These are phyloP conservation scores for Hepsetus odoe DNA, from an alignment of 2,113 vertebrate genomes.

Conservation along the genomic window DNA sequence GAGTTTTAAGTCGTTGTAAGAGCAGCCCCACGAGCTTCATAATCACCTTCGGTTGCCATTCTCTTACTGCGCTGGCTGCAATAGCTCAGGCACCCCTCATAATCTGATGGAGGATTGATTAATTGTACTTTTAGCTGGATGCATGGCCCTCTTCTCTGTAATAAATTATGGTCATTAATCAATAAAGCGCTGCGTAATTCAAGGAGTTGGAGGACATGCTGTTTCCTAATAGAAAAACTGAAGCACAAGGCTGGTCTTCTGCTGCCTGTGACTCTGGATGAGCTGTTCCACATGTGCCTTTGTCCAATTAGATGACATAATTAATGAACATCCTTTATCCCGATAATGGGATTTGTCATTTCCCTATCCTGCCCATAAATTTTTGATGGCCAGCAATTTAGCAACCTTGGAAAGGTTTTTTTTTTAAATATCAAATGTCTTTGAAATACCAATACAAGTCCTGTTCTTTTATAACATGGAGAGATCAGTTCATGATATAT, in stretches of 20 bases:
- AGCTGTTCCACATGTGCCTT: slow-evolving; percentile 93
- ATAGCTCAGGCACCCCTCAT: slow-evolving; percentile 77
- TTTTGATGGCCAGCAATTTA: slow-evolving; percentile 74
- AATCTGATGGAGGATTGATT: slow-evolving; percentile 99
- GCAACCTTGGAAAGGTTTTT: slow-evolving; percentile 22
- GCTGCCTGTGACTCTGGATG: slow-evolving; percentile 90
- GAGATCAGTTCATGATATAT: neutral
- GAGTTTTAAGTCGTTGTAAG: slow-evolving; percentile 88
- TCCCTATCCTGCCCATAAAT: slow-evolving; percentile 81
- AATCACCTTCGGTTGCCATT: slow-evolving; percentile 76
- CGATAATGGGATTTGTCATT: slow-evolving; percentile 91
- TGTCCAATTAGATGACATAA: slow-evolving; percentile 97
- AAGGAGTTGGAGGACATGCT: slow-evolving; percentile 96
- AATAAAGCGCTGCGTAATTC: slow-evolving; percentile 98
- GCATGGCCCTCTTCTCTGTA: slow-evolving; percentile 93
- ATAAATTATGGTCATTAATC: slow-evolving; percentile 99
- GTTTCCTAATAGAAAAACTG: slow-evolving; percentile 98
- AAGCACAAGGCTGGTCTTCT: slow-evolving; percentile 79
- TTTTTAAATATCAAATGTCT: slow-evolving; percentile 5
- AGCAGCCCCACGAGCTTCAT: slow-evolving; percentile 79
- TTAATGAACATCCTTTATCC: slow-evolving; percentile 89
- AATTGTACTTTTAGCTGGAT: slow-evolving; percentile 99
- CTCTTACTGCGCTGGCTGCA: slow-evolving; percentile 85
- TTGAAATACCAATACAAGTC: neutral
- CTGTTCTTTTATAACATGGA: neutral